Evolutionary conservation across 2,888 invertebrate species (phyloP).

Genomic region (Hemistola chrysoprasaria): DNA sequence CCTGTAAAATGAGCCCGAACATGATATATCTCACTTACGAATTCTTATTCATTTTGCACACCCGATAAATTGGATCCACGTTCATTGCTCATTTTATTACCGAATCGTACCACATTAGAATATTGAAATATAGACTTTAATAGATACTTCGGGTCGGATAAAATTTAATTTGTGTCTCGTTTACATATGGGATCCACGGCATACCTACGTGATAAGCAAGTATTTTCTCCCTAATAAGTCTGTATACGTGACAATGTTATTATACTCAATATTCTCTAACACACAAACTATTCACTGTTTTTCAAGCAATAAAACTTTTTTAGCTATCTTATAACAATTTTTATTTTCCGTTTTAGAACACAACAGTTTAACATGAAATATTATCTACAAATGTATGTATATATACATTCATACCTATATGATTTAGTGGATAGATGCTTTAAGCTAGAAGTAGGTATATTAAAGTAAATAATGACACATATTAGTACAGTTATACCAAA

Average conservation of each 20-base stretch:
- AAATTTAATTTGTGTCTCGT: slow-evolving; percentile 27
- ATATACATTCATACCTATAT: too few relatives aligned
- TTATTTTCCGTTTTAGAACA: too few relatives aligned
- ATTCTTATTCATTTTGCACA: slow-evolving; percentile 65
- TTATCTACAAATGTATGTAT: too few relatives aligned
- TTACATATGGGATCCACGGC: slow-evolving; percentile 12
- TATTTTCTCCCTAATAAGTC: neutral
- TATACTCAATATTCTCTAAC: too few relatives aligned
- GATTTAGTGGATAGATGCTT: too few relatives aligned
- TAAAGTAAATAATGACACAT: neutral
- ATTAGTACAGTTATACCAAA: neutral
- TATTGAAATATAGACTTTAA: slow-evolving; percentile 35
- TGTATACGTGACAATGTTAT: too few relatives aligned
- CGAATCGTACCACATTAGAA: slow-evolving; percentile 34
- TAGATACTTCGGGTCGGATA: slow-evolving; percentile 22
- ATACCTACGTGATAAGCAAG: slow-evolving; percentile 2
- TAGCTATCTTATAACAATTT: too few relatives aligned
- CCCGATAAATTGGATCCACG: slow-evolving; percentile 61
- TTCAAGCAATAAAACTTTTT: too few relatives aligned
- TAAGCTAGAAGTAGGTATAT: too few relatives aligned
- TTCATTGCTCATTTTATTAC: slow-evolving; percentile 57
- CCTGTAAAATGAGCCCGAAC: slow-evolving; percentile 67
- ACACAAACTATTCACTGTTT: too few relatives aligned
- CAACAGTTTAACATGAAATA: too few relatives aligned
- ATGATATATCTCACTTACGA: slow-evolving; percentile 71